Base-by-base conservation (phyloP, 2,888 invertebrate genomes). In the Ormyrus rosae region DNA sequence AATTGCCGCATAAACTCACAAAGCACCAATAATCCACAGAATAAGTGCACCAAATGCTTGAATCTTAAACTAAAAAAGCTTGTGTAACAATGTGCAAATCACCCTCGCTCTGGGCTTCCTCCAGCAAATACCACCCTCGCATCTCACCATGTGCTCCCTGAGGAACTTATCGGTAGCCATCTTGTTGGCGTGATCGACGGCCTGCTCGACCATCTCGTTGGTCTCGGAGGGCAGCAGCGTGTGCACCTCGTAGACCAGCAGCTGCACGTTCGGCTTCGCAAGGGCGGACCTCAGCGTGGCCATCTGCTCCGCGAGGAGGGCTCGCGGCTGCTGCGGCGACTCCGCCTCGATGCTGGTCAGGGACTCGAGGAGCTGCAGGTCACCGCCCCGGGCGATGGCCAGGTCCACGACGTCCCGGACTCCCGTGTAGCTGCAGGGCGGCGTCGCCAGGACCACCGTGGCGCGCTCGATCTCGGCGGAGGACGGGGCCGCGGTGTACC, bases 181-280 rank as follows among this genome's bases (percentile, higher is more conserved):
- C 67, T 93, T 92, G 87, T 96, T 96, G 0, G 95, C 94, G 85
- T 95, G 94, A 0, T 94, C 92, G 0, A 96, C 92, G 0, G 94
- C 94, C 61, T 93, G 92, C 0, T 93, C 91, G 19, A 96, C 93
- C 94, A 96, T 96, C 46, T 94, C 94, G 61, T 92, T 92, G 84
- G 96, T 96, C 90, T 96, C 96, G 0, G 94, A 93, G 55, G 93
- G 93, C 61, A 96, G 91, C 71, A 95, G 93, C 0, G 96, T 96
- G 91, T 96, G 96, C 0, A 96, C 96, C 88, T 96, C 96, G 86
- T 96, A 96, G 53, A 96, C 90, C 11, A 96, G 93, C 82, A 96
- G 92, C 87, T 96, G 96, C 46, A 96, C 95, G 91, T 96, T 96
- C 0, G 96, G 96, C 73, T 95, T 93, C 0, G 96, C 95, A 93